Percentiles rank a stretch among this genome's conserved stretches.
Evolutionary conservation across 2,797 vertebrate species (phyloP).

Genomic region (Apogon talboti): DNA sequence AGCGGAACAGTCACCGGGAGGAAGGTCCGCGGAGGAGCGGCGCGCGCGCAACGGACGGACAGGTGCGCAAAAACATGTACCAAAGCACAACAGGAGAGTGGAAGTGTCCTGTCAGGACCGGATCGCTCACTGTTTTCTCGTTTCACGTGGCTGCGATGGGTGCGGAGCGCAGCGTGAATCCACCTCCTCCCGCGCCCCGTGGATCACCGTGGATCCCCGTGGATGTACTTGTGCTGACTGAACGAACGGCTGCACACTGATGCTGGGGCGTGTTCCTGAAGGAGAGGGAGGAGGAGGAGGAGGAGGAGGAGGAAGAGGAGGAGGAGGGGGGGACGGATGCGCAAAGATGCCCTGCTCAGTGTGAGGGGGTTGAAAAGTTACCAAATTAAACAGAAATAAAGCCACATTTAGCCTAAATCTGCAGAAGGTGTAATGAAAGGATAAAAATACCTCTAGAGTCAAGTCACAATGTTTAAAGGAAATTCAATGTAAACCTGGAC

Average conservation of each 20-base stretch:
- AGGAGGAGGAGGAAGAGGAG: neutral
- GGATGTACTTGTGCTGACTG: conserved; percentile 24
- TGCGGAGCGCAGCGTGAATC: conserved; percentile 3
- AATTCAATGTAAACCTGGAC: too few species aligned
- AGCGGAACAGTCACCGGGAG: too few species aligned
- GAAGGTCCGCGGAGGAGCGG: neutral
- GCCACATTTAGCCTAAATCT: too few species aligned
- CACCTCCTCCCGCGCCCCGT: conserved; percentile 28
- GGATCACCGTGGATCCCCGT: neutral
- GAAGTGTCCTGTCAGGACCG: conserved; percentile 18
- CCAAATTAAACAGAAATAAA: neutral
- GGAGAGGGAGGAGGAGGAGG: conserved; percentile 12
- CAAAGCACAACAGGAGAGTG: neutral
- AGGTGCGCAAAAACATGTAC: conserved; percentile 8
- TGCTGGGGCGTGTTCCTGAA: conserved; percentile 55
- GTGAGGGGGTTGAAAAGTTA: conserved; percentile 26
- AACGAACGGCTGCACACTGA: conserved; percentile 11
- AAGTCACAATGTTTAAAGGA: too few species aligned
- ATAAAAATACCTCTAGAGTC: too few species aligned
- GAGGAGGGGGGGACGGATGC: conserved; percentile 37
- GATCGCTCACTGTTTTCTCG: neutral
- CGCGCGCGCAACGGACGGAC: conserved; percentile 18
- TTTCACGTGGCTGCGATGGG: neutral
- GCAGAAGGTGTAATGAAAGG: too few species aligned
- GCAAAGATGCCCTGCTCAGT: conserved; percentile 36